Percentiles rank a stretch among this genome's conserved stretches.
Conservation (phyloP, 2,888 invertebrate species). For the Polymixis flavicincta region DNA sequence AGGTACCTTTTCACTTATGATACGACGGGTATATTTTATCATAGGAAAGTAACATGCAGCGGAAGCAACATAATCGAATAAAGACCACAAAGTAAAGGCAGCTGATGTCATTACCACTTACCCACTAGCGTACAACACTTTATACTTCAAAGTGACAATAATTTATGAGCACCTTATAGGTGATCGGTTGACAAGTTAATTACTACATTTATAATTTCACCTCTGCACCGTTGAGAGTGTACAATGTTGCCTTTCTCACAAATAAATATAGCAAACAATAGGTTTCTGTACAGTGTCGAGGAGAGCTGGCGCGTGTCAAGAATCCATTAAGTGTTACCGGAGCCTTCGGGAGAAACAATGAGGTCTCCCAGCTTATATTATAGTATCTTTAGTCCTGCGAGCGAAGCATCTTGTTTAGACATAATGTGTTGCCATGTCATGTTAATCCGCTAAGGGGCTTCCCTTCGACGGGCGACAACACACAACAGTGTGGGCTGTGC, state of each 20-base stretch:
- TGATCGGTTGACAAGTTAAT: constrained; percentile 58
- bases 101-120: constrained; percentile 24
- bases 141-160: constrained; percentile 40
- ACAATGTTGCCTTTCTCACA: constrained; percentile 59
- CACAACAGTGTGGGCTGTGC: constrained; percentile 21
- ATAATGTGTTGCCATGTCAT: constrained; percentile 55
- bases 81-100: constrained; percentile 27
- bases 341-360: constrained; percentile 66
- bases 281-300: constrained; percentile 57
- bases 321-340: constrained; percentile 70
- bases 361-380: constrained; percentile 45
- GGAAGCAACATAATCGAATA: constrained; percentile 29
- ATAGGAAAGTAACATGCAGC: background rate
- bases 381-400: constrained; percentile 44
- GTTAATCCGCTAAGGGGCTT: constrained; percentile 60
- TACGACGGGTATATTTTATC: background rate
- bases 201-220: constrained; percentile 52
- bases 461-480: constrained; percentile 27
- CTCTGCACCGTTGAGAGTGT: constrained; percentile 40
- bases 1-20: no score
- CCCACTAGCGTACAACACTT: constrained; percentile 5
- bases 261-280: constrained; percentile 64
- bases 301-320: constrained; percentile 63
- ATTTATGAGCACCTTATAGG: constrained; percentile 53
- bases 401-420: constrained; percentile 49